Conservation (phyloP, 2,888 invertebrate species). For the Odontomyia ornata region DNA sequence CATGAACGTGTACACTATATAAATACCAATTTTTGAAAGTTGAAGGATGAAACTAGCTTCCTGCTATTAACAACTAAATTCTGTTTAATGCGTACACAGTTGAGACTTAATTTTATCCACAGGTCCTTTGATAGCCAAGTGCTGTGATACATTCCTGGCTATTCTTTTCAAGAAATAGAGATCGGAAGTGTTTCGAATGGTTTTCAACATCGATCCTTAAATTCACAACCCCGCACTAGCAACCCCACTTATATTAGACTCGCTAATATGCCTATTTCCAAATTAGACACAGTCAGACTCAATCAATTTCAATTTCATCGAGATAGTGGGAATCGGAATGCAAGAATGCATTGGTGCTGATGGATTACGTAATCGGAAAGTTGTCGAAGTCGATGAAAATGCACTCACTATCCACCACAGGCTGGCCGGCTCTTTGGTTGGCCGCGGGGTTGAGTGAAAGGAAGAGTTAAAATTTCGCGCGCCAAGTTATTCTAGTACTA, state of each 20-base stretch:
- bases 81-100: too few species aligned
- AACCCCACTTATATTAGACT: not conserved
- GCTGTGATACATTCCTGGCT: too few species aligned
- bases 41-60: too few species aligned
- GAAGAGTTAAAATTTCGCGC: slow-evolving; percentile 25
- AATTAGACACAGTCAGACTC: slow-evolving; percentile 35
- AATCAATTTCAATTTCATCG: slow-evolving; percentile 39
- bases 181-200: too few species aligned
- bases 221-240: not conserved
- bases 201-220: not conserved
- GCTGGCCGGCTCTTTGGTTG: not conserved
- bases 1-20: too few species aligned
- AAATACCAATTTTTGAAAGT: too few species aligned
- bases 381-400: slow-evolving; percentile 22
- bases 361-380: slow-evolving; percentile 33
- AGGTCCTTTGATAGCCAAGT: too few species aligned
- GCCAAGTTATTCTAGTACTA: not conserved
- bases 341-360: slow-evolving; percentile 36
- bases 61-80: too few species aligned
- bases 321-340: slow-evolving; percentile 31
- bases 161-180: too few species aligned
- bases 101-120: too few species aligned
- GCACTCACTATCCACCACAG: not conserved
- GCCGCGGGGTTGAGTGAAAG: not conserved
- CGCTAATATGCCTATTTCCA: not conserved